Evolutionary conservation across 2,113 vertebrate genomes (phyloP), one percentile per base, ranked within the genome.

Genomic region (Probosciger aterrimus): DNA sequence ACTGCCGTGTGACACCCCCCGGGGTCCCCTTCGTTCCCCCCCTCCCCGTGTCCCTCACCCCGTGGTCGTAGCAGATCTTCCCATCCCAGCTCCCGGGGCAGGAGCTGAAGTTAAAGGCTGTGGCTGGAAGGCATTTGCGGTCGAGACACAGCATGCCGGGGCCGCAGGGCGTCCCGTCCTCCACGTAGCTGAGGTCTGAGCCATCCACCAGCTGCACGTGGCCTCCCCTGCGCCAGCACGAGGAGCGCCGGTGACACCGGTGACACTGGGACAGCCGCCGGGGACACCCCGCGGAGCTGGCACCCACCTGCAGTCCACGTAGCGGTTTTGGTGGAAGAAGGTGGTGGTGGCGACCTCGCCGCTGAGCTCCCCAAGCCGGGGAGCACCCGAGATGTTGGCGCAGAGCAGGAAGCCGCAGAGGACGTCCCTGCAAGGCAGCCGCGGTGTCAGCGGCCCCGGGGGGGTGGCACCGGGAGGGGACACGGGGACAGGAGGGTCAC

Each of bases 101-200:
- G 93, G 96, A 98, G 98, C 99, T 99, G 98, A 99, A 99, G 97
- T 99, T 99, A 98, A 99, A 99, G 76, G 98, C 98, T 0, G 98
- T 97, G 88, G 98, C 98, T 14, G 99, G 98, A 94, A 99, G 98
- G 98, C 99, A 99, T 97, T 98, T 99, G 80, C 98, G 98, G 84
- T 98, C 99, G 96, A 99, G 97, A 96, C 99, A 99, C 98, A 99
- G 98, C 99, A 99, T 99, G 95, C 99, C 99, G 88, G 99, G 99
- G 15, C 99, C 99, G 6, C 99, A 99, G 44, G 99, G 99, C 0
- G 99, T 99, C 92, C 99, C 99, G 0, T 99, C 98, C 97, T 99
- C 99, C 96, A 99, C 99, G 3, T 99, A 99, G 95, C 99, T 99
- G 97, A 99, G 97, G 95, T 99, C 98, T 0, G 99, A 98, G 76